Base-by-base conservation (phyloP, 2,888 invertebrate species). In the Oasisia sp. region DNA sequence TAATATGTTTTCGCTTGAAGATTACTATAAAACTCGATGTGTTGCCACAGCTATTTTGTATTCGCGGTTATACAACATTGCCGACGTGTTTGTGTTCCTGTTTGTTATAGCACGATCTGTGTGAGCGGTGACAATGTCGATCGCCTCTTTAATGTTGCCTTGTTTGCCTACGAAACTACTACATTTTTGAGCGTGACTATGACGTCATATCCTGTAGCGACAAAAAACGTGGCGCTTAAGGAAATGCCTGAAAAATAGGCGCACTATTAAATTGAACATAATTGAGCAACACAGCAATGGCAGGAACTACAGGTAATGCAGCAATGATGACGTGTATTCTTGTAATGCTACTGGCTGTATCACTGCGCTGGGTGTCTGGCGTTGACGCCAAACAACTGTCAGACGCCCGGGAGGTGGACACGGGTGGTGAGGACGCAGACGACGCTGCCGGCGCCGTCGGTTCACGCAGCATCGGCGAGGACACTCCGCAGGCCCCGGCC, bases 161-260 rank as follows among this genome's bases (percentile, higher is more conserved):
- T 74, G 14, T 74, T 19, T 27, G 19, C 74, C 74, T 74, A 74
- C 74, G 74, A 19, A 74, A 74, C 74, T 74, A 74, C 27, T 27
- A 74, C 27, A 7, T 74, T 74, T n/a, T n/a, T 27, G 27, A 19
- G 27, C 19, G 2, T 74, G 74, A 74, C 74, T 74, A n/a, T 74
- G 74, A 74, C 74, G 74, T 74, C 74, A 74, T 74, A 74, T 74
- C 74, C 74, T 74, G 74, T 74, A 74, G 74, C 74, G 19, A 74
- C 74, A 19, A 7, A 74, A 74, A 74, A 74, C n/a, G 74, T 74
- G 74, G n/a, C n/a, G 74, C 74, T 27, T 74, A 74, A 19, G n/a
- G 27, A 14, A 27, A 74, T 74, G 74, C 74, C 27, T 27, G 74
- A n/a, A 5, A 74, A 74, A 27, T 74, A 74, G 19, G 14, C 19